Base-by-base conservation (phyloP, 2,113 vertebrate species). In the Alethe castanea region DNA sequence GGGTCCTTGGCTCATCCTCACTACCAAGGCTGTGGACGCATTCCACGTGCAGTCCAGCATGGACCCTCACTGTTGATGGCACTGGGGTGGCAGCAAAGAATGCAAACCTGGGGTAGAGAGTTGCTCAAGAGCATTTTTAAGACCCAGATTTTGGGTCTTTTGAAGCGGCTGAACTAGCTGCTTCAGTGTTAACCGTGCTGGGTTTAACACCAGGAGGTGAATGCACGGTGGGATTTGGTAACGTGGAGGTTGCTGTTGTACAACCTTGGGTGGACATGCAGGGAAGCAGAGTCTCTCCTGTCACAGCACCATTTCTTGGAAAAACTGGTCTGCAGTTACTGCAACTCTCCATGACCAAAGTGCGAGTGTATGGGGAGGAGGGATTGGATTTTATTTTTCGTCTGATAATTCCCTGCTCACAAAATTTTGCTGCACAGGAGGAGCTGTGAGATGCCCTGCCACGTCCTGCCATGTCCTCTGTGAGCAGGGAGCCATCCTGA, bases 381-480 rank as follows among this genome's bases (percentile, higher is more conserved):
- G 17, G 31, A 48, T 52, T 70, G 36, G 14, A 24, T 81, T 74
- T 71, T 42, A 11, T 38, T 61, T 83, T 83, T 80, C 0, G 0
- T 7, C 4, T 40, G 25, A 16, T 50, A 45, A 29, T 20, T 28
- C 6, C 52, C 8, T 0, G 0, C 25, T 88, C 56, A 53, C 23
- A 62, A 77, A 78, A 45, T 29, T 42, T 33, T 48, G 6, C 20
- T 4, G 11, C 1, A 3, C 45, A 62, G 71, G 48, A 86, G 35
- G 52, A 65, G 17, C 6, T 7, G 16, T 42, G 42, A 81, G 61
- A 25, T 29, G 19, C 23, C 7, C 61, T 18, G 12, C 28, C 8
- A 5, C 0, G 0, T 76, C 31, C 76, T 73, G 29, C 50, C 3
- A 1, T 85, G 62, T 52, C 84, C 33, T 42, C 35, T 2, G 2